A percentile compares a stretch with the other conserved stretches of the same genome.
Evolutionary conservation across 2,888 invertebrate genomes (phyloP).

Genomic region (Orthosia gracilis): DNA sequence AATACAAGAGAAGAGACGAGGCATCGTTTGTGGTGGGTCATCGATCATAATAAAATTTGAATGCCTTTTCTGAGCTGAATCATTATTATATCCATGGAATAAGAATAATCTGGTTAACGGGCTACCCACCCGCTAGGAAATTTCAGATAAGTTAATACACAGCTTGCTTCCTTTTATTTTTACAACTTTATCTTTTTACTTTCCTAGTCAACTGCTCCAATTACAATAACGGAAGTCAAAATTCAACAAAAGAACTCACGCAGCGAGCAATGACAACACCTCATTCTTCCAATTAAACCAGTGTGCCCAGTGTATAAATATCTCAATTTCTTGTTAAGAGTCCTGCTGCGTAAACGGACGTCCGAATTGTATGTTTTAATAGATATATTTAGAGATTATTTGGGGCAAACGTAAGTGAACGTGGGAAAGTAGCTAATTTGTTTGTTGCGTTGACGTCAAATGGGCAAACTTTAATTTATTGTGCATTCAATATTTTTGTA

Average conservation of each 20-base stretch:
- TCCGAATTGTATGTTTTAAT: slow-evolving; percentile 73
- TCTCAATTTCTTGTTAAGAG: slow-evolving; percentile 53
- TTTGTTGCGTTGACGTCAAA: slow-evolving; percentile 43
- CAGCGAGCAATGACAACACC: slow-evolving; percentile 76
- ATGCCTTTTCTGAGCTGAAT: neutral
- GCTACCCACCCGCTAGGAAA: neutral
- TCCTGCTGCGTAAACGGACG: slow-evolving; percentile 74
- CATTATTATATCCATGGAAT: too few relatives aligned
- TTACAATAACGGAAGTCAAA: slow-evolving; percentile 62
- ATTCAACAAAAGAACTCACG: slow-evolving; percentile 68
- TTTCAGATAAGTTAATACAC: neutral
- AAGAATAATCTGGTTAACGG: too few relatives aligned
- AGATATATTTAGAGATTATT: slow-evolving; percentile 70
- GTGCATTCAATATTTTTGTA: neutral
- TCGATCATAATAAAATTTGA: too few relatives aligned
- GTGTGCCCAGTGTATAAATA: slow-evolving; percentile 67
- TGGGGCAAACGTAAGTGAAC: slow-evolving; percentile 69
- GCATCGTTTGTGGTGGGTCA: too few relatives aligned
- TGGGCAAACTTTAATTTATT: slow-evolving; percentile 49
- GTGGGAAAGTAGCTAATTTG: slow-evolving; percentile 83
- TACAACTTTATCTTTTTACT: neutral
- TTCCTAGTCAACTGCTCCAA: slow-evolving; percentile 27
- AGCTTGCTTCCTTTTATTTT: neutral
- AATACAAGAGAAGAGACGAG: too few relatives aligned
- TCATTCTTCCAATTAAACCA: slow-evolving; percentile 72